phyloP scores from a whole-genome alignment of 2,797 vertebrate genomes.

The Peromyscus nudipes region DNA sequence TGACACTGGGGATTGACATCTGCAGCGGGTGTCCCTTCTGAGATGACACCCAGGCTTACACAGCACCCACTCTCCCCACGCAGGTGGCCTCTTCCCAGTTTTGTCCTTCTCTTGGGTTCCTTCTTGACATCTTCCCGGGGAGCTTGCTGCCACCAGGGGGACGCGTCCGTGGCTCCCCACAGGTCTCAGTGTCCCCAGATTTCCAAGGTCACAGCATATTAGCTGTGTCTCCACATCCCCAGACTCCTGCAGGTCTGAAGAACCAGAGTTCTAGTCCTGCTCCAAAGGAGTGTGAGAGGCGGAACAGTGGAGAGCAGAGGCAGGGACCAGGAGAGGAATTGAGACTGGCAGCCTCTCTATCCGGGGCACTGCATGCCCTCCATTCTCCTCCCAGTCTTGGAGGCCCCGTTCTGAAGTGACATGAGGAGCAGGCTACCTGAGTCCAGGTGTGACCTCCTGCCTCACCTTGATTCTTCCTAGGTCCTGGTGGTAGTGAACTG shows the following conservation, averaged over 20 bases:
- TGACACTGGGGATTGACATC: neutral
- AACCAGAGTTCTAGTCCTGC: neutral
- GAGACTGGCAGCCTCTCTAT: neutral
- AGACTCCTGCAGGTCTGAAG: neutral
- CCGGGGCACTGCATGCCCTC: neutral
- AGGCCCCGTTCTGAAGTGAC: neutral
- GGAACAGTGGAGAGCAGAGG: neutral
- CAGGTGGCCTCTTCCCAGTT: neutral
- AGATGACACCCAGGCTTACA: neutral
- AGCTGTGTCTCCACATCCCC: neutral
- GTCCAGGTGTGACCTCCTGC: neutral
- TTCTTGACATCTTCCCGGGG: neutral
- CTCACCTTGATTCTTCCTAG: neutral
- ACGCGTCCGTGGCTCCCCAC: neutral
- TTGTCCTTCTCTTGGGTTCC: slow-evolving; percentile 30
- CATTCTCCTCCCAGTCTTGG: neutral
- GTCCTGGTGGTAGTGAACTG: neutral
- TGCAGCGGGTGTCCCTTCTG: neutral
- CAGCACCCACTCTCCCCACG: neutral
- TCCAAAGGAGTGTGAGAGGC: neutral
- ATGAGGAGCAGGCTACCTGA: neutral
- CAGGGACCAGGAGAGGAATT: neutral
- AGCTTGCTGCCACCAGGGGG: neutral
- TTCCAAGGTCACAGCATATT: neutral
- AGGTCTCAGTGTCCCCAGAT: neutral